Evolutionary conservation across 2,113 vertebrate species (phyloP), one percentile per base, ranked within the genome.

Genomic region (Suricata suricatta): DNA sequence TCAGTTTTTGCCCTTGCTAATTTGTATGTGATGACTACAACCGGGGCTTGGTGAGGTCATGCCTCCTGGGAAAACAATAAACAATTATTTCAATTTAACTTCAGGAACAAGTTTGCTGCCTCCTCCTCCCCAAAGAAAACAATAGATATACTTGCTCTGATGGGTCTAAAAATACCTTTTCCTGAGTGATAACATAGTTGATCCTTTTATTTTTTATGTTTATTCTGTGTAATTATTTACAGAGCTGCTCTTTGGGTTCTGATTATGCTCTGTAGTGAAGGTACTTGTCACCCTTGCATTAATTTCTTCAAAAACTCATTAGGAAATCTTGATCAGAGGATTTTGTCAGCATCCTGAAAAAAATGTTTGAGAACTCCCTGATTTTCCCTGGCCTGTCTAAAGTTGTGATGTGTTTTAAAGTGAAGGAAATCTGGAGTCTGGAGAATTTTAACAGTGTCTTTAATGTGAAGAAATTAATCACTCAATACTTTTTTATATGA

Each of bases 81-180:
- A 47, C 98, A 98, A 93, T 99, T 98, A 98, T 96, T 98, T 99
- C 97, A 99, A 68, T 98, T 98, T 98, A 97, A 97, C 98, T 98
- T 98, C 95, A 98, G 97, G 97, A 98, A 95, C 60, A 86, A 96
- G 74, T 93, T 98, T 98, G 95, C 98, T 98, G 94, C 93, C 87
- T 97, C 7, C 98, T 98, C 97, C 95, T 98, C 71, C 88, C 82
- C 77, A 87, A 81, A 95, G 92, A 88, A 96, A 97, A 98, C 98
- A 98, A 98, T 98, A 93, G 69, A 92, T 21, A 44, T 93, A 83
- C 83, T 47, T 95, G 86, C 60, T 95, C 96, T 96, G 96, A 88
- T 27, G 57, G 52, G 60, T 81, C 98, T 97, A 92, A 96, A 97
- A 95, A 92, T 89, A 90, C n/a, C 85, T 90, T 97, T 89, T 96